Base-by-base conservation (phyloP, 2,888 invertebrate genomes). In the Stenchaetothrips biformis region DNA sequence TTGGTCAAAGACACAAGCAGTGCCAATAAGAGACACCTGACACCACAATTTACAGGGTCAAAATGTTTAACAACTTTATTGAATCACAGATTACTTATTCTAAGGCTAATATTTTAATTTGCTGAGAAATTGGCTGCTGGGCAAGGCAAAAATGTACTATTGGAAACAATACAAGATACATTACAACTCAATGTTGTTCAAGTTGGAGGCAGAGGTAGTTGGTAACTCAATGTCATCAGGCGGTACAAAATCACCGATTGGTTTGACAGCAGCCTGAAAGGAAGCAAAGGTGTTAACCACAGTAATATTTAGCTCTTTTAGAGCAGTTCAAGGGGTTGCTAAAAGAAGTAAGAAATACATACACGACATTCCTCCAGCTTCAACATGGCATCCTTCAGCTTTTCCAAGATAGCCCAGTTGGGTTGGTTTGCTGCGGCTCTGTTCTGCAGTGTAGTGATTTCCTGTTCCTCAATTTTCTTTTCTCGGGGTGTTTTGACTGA, bases 401-500 rank as follows among this genome's bases (percentile, higher is more conserved):
- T 97, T 81, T 93, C 92, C 47, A 97, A 89, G 83, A 97, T 97
- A 0, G 96, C 96, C 87, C 93, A 92, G 88, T 97, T 97, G 47
- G 97, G 97, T 84, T 94, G 94, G 89, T 97, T 96, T 78, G 94
- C 92, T 0, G 94, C 92, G 6, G 96, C 96, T 87, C 95, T 94
- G 85, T 94, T 93, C 86, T 94, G 94, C n/a, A 97, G 88, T 59
- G 95, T 90, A 0, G 97, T 97, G 81, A 97, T 96, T 88, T 96
- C 95, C 86, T 96, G 96, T 84, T 97, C 96, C 84, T 96, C 94
- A 83, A 94, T 90, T 87, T 96, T 97, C 88, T 95, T 95, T 87
- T 97, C 96, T 85, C 96, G 95, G 85, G 95, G 94, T 82, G 94
- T 94, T 87, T 96, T 96, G 25, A 95, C 94, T 7, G 96, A 96